A percentile compares a stretch with the other conserved stretches of the same genome.
These are phyloP conservation scores for Henicopernis longicauda DNA, from an alignment of 2,113 vertebrate genomes.

Conservation along the genomic window DNA sequence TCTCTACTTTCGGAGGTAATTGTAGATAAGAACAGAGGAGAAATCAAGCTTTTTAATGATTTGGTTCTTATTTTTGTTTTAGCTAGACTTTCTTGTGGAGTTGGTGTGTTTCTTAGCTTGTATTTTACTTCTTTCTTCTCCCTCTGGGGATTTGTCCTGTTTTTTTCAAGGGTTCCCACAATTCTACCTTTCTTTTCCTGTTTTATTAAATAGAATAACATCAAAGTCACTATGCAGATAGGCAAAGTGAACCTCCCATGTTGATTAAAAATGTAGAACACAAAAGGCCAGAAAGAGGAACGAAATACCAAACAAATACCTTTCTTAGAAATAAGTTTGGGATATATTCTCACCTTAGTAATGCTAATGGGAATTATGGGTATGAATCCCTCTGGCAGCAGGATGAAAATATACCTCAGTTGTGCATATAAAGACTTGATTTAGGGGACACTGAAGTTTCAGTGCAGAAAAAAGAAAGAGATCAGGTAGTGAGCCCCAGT, in stretches of 20 bases:
- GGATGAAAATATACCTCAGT: neutral
- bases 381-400: neutral
- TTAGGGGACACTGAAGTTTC: neutral
- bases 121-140: neutral
- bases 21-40: neutral
- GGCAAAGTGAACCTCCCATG: neutral
- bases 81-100: neutral
- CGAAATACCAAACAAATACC: neutral
- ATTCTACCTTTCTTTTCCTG: neutral
- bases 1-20: neutral
- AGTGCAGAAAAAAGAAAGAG: neutral
- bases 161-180: neutral
- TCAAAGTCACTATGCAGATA: neutral
- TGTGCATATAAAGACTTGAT: neutral
- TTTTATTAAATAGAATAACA: neutral
- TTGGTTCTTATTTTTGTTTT: neutral
- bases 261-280: neutral
- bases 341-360: neutral
- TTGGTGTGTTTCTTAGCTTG: neutral
- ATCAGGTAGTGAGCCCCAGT: neutral
- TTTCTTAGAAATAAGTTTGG: neutral
- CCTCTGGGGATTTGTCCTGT: neutral
- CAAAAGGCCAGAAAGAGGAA: neutral
- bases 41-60: neutral
- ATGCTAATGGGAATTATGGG: neutral